These are phyloP conservation scores for Grammomys surdaster DNA, from an alignment of 2,113 vertebrate species.

Conservation along the genomic window DNA sequence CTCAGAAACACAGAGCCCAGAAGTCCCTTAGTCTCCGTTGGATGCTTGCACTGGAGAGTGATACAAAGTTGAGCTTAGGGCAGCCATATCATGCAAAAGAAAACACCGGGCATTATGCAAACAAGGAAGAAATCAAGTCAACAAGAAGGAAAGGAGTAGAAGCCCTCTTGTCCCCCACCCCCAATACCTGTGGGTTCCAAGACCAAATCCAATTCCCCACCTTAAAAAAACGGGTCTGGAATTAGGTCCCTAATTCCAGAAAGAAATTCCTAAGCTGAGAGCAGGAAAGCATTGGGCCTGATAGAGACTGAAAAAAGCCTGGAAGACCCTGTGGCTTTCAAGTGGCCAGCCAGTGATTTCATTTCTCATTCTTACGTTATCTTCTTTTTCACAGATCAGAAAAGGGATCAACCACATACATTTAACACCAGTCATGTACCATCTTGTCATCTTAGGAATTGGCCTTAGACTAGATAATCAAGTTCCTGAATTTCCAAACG, in stretches of 20 bases:
- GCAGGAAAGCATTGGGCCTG: background rate
- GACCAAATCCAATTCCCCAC: background rate
- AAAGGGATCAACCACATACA: background rate
- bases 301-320: background rate
- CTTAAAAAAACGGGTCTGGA: slow-evolving; percentile 21
- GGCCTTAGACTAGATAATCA: slow-evolving; percentile 25
- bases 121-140: background rate
- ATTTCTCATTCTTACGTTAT: background rate
- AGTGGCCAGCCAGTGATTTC: background rate
- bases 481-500: slow-evolving; percentile 51
- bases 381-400: background rate
- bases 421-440: background rate
- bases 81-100: background rate
- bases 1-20: background rate
- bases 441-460: slow-evolving; percentile 57
- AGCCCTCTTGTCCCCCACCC: background rate
- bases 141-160: background rate
- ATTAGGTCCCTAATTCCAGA: background rate
- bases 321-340: background rate
- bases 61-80: background rate
- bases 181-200: background rate
- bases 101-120: background rate
- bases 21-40: background rate
- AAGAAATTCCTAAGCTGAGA: background rate
- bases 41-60: background rate